phyloP scores from a whole-genome alignment of 2,113 vertebrate genomes.

The Carassius auratus region DNA sequence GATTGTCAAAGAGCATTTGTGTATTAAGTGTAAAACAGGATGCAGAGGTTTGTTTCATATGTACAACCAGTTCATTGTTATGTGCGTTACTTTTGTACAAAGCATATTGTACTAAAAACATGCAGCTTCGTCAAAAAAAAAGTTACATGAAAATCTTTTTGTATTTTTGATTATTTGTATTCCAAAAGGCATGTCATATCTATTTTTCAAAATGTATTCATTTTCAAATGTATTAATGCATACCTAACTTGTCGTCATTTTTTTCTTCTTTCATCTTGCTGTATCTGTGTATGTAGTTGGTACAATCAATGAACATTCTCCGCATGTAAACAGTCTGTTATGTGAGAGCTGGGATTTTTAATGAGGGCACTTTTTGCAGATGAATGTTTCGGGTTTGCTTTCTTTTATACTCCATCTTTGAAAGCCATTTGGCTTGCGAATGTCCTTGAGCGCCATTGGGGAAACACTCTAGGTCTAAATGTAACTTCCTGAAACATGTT shows the following conservation, averaged over 20 bases:
- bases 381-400: slow-evolving; percentile 65
- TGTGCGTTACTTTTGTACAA: slow-evolving; percentile 99
- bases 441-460: slow-evolving; percentile 93
- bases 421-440: slow-evolving; percentile 81
- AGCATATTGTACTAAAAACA: slow-evolving; percentile 90
- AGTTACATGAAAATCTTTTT: slow-evolving; percentile 93
- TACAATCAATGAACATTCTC: slow-evolving; percentile 87
- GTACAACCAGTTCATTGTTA: slow-evolving; percentile 91
- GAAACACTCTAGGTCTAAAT: slow-evolving; percentile 78
- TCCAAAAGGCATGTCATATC: slow-evolving; percentile 98
- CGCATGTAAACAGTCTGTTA: slow-evolving; percentile 98
- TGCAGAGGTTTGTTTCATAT: slow-evolving; percentile 86
- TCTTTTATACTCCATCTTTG: slow-evolving; percentile 56
- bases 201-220: slow-evolving; percentile 76
- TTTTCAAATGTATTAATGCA: slow-evolving; percentile 97
- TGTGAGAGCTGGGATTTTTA: slow-evolving; percentile 86
- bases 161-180: slow-evolving; percentile 86
- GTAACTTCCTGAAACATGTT: slow-evolving; percentile 83
- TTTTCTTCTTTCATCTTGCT: slow-evolving; percentile 74
- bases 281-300: slow-evolving; percentile 92
- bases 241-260: slow-evolving; percentile 87
- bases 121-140: slow-evolving; percentile 92
- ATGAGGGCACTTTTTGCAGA: slow-evolving; percentile 88
- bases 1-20: slow-evolving; percentile 85
- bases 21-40: slow-evolving; percentile 78